Evolutionary conservation across 1,140 invertebrate species (phyloP).

Genomic region (Protaetia brevitarsis): DNA sequence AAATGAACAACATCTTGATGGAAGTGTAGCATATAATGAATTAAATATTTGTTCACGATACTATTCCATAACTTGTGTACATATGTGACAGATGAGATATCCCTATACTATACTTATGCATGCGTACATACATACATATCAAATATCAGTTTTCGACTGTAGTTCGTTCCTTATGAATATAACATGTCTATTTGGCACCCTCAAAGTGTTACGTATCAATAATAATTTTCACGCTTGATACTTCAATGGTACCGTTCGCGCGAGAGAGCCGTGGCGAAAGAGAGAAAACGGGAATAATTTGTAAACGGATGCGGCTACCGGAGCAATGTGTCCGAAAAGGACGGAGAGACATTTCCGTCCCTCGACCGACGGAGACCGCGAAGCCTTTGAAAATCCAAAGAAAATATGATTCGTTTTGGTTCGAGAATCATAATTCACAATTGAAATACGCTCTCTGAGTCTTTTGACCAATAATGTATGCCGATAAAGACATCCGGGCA

Average conservation of each 20-base stretch:
- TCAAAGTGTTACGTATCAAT: conserved; percentile 51
- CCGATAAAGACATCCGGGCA: conserved; percentile 32
- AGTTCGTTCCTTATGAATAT: conserved; percentile 46
- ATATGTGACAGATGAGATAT: too few relatives aligned
- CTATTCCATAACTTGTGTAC: not conserved
- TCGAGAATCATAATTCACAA: conserved; percentile 46
- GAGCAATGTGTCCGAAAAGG: conserved; percentile 13
- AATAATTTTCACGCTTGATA: conserved; percentile 46
- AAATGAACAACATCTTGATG: too few relatives aligned
- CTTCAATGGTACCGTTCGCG: conserved; percentile 33
- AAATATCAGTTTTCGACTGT: conserved; percentile 24
- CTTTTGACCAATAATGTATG: conserved; percentile 48
- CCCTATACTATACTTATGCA: not conserved
- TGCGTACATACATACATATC: not conserved
- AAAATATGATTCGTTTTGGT: conserved; percentile 48
- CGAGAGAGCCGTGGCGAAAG: conserved; percentile 31
- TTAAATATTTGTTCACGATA: conserved; percentile 3
- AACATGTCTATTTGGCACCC: conserved; percentile 49
- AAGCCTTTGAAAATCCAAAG: conserved; percentile 43
- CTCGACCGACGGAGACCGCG: conserved; percentile 25
- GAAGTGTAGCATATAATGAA: not conserved
- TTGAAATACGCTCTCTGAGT: conserved; percentile 43
- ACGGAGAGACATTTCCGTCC: conserved; percentile 5
- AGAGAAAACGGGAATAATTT: conserved; percentile 34
- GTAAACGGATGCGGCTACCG: conserved; percentile 31